Conservation (phyloP, 2,113 vertebrate species). For the Sisor rabdophorus region DNA sequence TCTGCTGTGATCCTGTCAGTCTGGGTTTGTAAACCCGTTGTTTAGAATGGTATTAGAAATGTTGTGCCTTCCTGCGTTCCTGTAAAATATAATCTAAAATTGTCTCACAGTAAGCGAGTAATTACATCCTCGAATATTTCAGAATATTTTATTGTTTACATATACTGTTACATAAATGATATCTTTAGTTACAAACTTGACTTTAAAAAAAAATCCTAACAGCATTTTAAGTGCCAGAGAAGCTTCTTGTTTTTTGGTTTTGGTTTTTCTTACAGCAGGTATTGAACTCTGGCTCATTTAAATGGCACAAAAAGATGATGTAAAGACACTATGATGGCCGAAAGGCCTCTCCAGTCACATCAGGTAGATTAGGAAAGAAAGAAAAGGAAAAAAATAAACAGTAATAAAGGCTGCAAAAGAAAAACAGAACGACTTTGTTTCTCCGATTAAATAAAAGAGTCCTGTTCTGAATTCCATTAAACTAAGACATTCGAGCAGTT, state of each 20-base stretch:
- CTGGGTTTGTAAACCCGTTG: neutral
- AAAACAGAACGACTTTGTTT: constrained; percentile 26
- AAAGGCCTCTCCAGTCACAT: neutral
- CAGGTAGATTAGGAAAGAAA: neutral
- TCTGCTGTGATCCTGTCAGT: neutral
- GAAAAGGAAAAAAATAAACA: neutral
- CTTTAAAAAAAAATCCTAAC: constrained; percentile 46
- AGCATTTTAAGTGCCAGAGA: constrained; percentile 57
- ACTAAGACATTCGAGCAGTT: constrained; percentile 50
- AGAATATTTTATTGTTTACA: constrained; percentile 65
- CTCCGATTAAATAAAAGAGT: constrained; percentile 56
- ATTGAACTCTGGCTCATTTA: constrained; percentile 67
- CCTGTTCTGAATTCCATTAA: constrained; percentile 43
- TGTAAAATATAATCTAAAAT: neutral
- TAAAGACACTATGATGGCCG: neutral
- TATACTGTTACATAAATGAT: constrained; percentile 56
- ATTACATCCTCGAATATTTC: neutral
- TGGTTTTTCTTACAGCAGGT: constrained; percentile 45
- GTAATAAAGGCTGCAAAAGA: constrained; percentile 39
- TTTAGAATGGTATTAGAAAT: neutral
- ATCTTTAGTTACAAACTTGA: constrained; percentile 62
- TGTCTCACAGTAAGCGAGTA: neutral
- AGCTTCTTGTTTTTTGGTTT: constrained; percentile 32
- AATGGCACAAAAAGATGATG: constrained; percentile 44
- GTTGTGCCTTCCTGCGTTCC: neutral